Percentiles rank a stretch among this genome's conserved stretches.
phyloP scores from a whole-genome alignment of 1,140 invertebrate genomes.

The Pseudomyrmex flavicornis region DNA sequence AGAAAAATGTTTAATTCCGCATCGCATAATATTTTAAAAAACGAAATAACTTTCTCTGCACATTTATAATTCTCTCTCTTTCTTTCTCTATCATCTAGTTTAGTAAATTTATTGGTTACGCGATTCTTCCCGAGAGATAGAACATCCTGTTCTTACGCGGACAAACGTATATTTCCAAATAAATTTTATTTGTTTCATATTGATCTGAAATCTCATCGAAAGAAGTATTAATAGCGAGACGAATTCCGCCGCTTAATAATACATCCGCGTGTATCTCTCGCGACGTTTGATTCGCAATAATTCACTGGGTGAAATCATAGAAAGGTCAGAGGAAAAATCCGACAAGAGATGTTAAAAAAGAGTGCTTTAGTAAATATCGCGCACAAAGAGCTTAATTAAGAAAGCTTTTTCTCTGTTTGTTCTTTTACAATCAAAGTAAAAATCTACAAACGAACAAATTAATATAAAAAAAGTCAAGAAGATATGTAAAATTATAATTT shows the following conservation, averaged over 20 bases:
- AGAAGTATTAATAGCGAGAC: constrained; percentile 36
- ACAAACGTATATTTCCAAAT: constrained; percentile 15
- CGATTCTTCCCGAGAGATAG: too few species aligned
- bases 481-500: too few species aligned
- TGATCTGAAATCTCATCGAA: constrained; percentile 27
- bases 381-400: background rate
- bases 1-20: constrained; percentile 4
- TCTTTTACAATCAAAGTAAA: background rate
- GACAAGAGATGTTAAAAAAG: background rate
- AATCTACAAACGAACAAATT: too few species aligned
- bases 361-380: background rate
- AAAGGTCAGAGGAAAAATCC: constrained; percentile 52
- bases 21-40: background rate
- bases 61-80: background rate
- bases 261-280: constrained; percentile 35
- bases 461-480: too few species aligned
- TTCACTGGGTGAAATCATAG: constrained; percentile 23
- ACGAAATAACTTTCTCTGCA: background rate
- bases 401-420: background rate
- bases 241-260: constrained; percentile 46
- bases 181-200: constrained; percentile 45
- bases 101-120: too few species aligned
- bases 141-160: background rate
- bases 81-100: too few species aligned
- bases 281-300: constrained; percentile 33